phyloP scores from a whole-genome alignment of 1,140 invertebrate genomes.

The Pygmarrhopalites habei region DNA sequence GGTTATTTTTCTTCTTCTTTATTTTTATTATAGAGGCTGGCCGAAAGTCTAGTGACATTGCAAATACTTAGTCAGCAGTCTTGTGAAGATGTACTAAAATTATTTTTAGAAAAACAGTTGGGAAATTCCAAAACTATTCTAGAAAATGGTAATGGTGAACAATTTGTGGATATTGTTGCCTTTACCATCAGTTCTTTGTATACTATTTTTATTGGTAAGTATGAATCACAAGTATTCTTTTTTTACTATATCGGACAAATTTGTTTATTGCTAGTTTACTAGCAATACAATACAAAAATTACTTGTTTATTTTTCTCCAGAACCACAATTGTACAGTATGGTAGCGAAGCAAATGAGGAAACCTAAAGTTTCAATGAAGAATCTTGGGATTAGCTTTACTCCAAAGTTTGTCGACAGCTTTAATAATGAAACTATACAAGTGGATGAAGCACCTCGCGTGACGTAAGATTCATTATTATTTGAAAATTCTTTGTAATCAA shows the following conservation, averaged over 20 bases:
- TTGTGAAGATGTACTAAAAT: constrained; percentile 15
- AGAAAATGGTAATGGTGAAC: neutral
- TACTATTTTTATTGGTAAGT: constrained; percentile 34
- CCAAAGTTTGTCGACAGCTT: constrained; percentile 19
- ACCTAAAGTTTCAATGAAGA: constrained; percentile 11
- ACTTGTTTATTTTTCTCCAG: constrained; percentile 24
- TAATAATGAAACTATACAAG: constrained; percentile 15
- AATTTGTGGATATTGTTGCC: constrained; percentile 17
- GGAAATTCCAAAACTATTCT: constrained; percentile 11
- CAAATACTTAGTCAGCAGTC: constrained; percentile 20
- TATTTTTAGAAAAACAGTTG: constrained; percentile 17
- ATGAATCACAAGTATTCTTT: too few species aligned
- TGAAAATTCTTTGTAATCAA: too few species aligned
- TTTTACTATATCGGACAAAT: too few species aligned
- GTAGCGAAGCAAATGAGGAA: constrained; percentile 27
- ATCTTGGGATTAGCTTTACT: constrained; percentile 20
- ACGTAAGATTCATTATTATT: too few species aligned
- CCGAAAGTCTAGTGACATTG: constrained; percentile 26
- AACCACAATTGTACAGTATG: constrained; percentile 30
- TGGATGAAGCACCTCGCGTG: constrained; percentile 31
- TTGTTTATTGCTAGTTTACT: too few species aligned
- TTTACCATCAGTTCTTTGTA: constrained; percentile 19
- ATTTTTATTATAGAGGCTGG: constrained; percentile 22
- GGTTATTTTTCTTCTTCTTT: too few species aligned
- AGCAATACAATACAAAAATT: too few species aligned